Percentiles rank a stretch among this genome's conserved stretches.
Conservation (phyloP, 2,797 vertebrate species). For the Poecilia wingei region DNA sequence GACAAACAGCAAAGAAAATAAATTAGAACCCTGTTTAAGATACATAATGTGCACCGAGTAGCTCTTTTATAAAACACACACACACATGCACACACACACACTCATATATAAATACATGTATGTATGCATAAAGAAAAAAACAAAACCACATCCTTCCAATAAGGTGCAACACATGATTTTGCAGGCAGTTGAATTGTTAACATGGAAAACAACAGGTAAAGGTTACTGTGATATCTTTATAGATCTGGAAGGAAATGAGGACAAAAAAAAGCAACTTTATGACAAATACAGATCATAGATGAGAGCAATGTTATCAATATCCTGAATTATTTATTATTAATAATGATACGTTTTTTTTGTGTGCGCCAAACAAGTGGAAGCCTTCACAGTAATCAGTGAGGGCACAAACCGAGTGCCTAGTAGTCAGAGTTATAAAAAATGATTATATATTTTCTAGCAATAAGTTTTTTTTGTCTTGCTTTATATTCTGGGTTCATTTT, state of each 20-base stretch:
- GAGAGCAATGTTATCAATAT: background rate
- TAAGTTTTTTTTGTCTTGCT: background rate
- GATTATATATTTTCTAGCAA: background rate
- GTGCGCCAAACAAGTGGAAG: slow-evolving; percentile 53
- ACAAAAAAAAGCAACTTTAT: background rate
- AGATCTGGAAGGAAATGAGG: slow-evolving; percentile 17
- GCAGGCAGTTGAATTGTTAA: slow-evolving; percentile 50
- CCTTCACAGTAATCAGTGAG: slow-evolving; percentile 53
- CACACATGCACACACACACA: slow-evolving; percentile 15
- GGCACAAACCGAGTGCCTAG: slow-evolving; percentile 54
- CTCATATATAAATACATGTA: slow-evolving; percentile 16
- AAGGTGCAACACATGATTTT: slow-evolving; percentile 66
- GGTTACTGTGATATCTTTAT: slow-evolving; percentile 34
- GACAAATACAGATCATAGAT: background rate
- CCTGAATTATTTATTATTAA: slow-evolving; percentile 3
- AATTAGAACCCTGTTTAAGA: slow-evolving; percentile 46
- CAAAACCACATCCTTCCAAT: slow-evolving; percentile 33
- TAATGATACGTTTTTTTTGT: background rate
- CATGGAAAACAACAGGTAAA: slow-evolving; percentile 40
- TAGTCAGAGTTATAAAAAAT: slow-evolving; percentile 26
- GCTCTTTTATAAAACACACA: background rate
- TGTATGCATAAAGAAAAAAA: slow-evolving; percentile 18
- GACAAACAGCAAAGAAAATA: background rate
- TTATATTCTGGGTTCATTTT: background rate
- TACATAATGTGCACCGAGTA: slow-evolving; percentile 25